Evolutionary conservation across 2,888 invertebrate species (phyloP), one percentile per base, ranked within the genome.

Genomic region (Acleris sparsana): DNA sequence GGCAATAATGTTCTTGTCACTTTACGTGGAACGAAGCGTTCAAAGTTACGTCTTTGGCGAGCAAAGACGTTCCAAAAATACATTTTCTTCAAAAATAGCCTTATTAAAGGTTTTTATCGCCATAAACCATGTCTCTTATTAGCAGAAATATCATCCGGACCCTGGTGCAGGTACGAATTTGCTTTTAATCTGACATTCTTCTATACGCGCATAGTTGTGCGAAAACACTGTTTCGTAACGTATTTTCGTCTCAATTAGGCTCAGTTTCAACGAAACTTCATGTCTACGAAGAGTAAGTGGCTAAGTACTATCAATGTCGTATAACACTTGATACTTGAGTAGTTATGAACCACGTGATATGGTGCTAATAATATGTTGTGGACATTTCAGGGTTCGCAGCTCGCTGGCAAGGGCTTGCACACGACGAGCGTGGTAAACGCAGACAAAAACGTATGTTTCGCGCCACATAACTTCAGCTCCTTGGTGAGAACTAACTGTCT

Each of bases 401-500:
- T 87, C 69, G 75, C 85, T 2, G 78, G 81, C 63, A 92, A 91
- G 75, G 89, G 88, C 62, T 78, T 92, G 60, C 92, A 92, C 78
- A 88, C 90, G 62, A 88, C 90, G 60, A 89, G 84, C 70, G 81
- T 85, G 78, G 89, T 91, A 85, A 89, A 86, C 73, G 64, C 79
- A 13, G 82, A 89, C 70, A 86, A 86, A 85, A 89, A 88, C 71
- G 90, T 90, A 91, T 78, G 90, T 91, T 87, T 75, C 75, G 84
- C 89, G 73, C 83, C 86, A 74, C 78, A 80, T 66, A 73, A 80
- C 59, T 82, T 86, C 72, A 85, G 86, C 79, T 84, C 86, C 82
- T 73, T 90, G 92, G 92, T 92, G 92, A 92, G 92, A 85, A 80
- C 89, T 92, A 92, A 92, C 91, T 79, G 75, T 39, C 4, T 78